Percentiles rank a stretch among this genome's conserved stretches.
Conservation (phyloP, 2,888 invertebrate species). For the Dugesia japonica region DNA sequence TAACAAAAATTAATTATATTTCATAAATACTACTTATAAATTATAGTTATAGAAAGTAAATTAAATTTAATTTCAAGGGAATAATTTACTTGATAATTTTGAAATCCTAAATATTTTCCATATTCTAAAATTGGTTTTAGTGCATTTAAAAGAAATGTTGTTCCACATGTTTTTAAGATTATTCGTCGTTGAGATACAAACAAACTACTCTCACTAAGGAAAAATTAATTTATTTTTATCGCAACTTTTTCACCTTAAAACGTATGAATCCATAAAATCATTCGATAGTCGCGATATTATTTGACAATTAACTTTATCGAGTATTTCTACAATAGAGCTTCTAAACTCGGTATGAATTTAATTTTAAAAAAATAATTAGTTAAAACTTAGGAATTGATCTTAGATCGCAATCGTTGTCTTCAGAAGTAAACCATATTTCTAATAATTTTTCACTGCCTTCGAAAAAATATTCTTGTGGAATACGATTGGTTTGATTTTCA, state of each 20-base stretch:
- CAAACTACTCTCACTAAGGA: not conserved
- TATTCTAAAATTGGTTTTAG: not conserved
- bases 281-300: not conserved
- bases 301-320: not conserved
- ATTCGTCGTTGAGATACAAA: not conserved
- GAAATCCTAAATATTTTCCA: not conserved
- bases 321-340: not conserved
- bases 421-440: not conserved
- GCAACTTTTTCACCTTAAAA: not conserved
- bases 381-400: not conserved
- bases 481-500: not conserved
- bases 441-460: slow-evolving; percentile 5
- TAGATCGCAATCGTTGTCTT: not conserved
- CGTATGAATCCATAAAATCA: not conserved
- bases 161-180: not conserved
- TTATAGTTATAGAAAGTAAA: no score
- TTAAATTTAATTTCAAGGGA: no score
- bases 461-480: slow-evolving; percentile 20
- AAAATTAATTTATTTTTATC: no score
- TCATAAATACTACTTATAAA: no score
- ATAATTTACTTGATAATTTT: not conserved
- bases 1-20: no score
- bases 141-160: not conserved
- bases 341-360: no score
- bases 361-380: no score